phyloP scores from a whole-genome alignment of 2,113 vertebrate species.

The cat (Felis catus) region F.catus_Fca126_mat1.0 CM031419.1:10178501-10179000 shows the following conservation, averaged over 20 bases:
- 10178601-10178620: neutral
- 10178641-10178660: no score
- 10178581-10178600: neutral
- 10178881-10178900: neutral
- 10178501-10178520: neutral
- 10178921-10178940: no score
- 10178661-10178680: neutral
- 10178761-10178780: neutral
- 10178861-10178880: neutral
- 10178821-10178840: neutral
- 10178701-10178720: neutral
- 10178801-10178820: neutral
- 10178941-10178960: no score
- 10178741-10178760: neutral
- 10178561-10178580: neutral
- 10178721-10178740: neutral
- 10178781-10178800: neutral
- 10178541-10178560: neutral
- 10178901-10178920: neutral
- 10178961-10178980: neutral
- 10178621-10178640: neutral
- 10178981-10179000: neutral
- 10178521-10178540: neutral
- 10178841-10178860: neutral
- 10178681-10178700: neutral